Evolutionary conservation across 1,140 invertebrate species (phyloP).

Genomic region (Drosophila ohnishii): DNA sequence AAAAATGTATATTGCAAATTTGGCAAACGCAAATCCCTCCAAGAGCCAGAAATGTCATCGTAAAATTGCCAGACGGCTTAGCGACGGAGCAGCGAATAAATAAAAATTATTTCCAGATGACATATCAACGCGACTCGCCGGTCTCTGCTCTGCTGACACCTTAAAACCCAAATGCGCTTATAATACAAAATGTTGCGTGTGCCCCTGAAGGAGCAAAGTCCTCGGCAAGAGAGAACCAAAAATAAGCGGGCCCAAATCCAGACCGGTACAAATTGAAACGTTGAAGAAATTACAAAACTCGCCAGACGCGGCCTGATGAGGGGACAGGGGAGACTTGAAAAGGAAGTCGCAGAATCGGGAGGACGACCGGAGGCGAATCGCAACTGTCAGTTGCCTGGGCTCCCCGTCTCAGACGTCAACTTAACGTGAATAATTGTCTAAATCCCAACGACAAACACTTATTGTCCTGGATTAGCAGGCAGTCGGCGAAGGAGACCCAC

Average conservation of each 20-base stretch:
- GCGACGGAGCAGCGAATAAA: constrained; percentile 64
- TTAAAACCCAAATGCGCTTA: constrained; percentile 81
- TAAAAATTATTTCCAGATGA: constrained; percentile 81
- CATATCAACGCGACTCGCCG: constrained; percentile 70
- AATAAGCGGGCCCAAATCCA: constrained; percentile 56
- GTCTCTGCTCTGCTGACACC: constrained; percentile 62
- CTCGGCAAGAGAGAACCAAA: constrained; percentile 29
- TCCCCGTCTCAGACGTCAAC: constrained; percentile 78
- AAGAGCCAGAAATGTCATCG: constrained; percentile 78
- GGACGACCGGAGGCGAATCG: constrained; percentile 34
- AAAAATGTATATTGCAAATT: constrained; percentile 73
- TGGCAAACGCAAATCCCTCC: constrained; percentile 65
- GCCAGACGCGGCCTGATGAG: constrained; percentile 8
- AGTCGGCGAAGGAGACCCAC: constrained; percentile 39
- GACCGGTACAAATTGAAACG: constrained; percentile 75
- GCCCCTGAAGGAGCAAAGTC: constrained; percentile 25
- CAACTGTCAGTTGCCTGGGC: constrained; percentile 68
- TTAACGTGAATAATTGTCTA: constrained; percentile 82
- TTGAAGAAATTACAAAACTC: constrained; percentile 70
- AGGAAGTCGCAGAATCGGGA: constrained; percentile 17
- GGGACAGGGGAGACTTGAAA: constrained; percentile 5
- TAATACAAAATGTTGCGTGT: constrained; percentile 73
- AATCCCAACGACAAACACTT: constrained; percentile 82
- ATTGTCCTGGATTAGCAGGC: constrained; percentile 81
- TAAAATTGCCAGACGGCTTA: constrained; percentile 81